Base-by-base conservation (phyloP, 2,113 vertebrate species). In the Odontophorus gujanensis region DNA sequence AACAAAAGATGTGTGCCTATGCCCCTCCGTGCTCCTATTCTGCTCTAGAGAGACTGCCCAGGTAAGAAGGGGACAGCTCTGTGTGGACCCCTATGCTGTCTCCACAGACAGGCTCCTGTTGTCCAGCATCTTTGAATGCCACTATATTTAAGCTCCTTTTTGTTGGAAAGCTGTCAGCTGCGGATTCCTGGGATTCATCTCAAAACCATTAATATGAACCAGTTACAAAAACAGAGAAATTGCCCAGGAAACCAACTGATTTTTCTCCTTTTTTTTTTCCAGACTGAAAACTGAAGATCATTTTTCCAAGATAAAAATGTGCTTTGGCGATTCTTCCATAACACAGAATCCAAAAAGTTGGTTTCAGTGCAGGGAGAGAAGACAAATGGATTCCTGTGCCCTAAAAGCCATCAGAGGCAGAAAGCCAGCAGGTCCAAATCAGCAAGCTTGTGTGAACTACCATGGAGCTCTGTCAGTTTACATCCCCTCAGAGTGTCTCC, bases 151-250 rank as follows among this genome's bases (percentile, higher is more conserved):
- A 94, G 67, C 72, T 55, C 75, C 55, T 72, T 92, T 55, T 38
- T 45, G 80, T 13, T 95, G 95, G 87, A 81, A 79, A 81, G 87
- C 34, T 43, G 18, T 89, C 91, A 34, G 38, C 66, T 85, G 47
- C 83, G 55, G 87, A 97, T 96, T 96, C 93, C 84, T 95, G 93
- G 90, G 89, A 95, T 95, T 96, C 86, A 79, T 81, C 92, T 94
- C 92, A 81, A 96, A 95, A 89, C 68, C 95, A 50, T 85, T 95
- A 93, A 95, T 79, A 90, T 50, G 88, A 97, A 95, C 88, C 97
- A 96, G 69, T 94, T 95, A 94, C 7, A 88, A 93, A 96, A 97
- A 96, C 95, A 97, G 78, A 93, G 65, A 81, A 78, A 81, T 48
- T 96, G 94, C 90, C 68, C 92, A 93, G 94, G 94, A 96, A 96